Base-by-base conservation (phyloP, 2,113 vertebrate species). In the Cariama cristata region DNA sequence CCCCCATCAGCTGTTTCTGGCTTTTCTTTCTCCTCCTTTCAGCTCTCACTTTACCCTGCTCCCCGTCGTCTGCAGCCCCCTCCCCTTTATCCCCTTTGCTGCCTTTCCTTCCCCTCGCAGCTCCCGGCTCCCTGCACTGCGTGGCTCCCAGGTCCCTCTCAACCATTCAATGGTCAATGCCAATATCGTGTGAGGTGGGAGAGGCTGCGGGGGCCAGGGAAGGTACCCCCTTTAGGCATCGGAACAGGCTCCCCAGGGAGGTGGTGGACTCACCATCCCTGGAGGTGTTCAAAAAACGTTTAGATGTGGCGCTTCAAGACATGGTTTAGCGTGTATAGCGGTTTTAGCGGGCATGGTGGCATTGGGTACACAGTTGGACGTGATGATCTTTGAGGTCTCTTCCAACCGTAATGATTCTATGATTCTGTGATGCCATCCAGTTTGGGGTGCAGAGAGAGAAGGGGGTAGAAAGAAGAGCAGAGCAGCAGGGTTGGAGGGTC, bases 101-200 rank as follows among this genome's bases (percentile, higher is more conserved):
- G n/a, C 52, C 30, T 71, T 60, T 75, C 59, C 23, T 47, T 47
- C 21, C 47, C 7, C 14, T 56, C 0, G 0, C 40, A 67, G 21
- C 21, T 77, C 27, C 64, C 3, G 0, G 18, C 5, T 84, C 28
- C 15, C 15, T 60, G 14, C 24, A 20, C 11, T 24, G 6, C 12
- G 12, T 26, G 14, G 18, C 23, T 69, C 32, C 33, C 50, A 69
- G 53, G 30, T 8, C 26, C 32, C 38, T 38, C 38, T 38, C 38
- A 38, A 38, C 38, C 38, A 45, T 45, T 67, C 50, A 85, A 72
- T 8, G 12, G 28, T 38, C n/a, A 75, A 27, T 17, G 14, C 8
- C 27, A 56, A 6, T 12, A 68, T 47, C 12, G 53, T n/a, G 20
- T 71, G n/a, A 79, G 14, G 33, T 49, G 32, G 17, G 14, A 55